Base-by-base conservation (phyloP, 2,888 invertebrate species). In the Timema podura region DNA sequence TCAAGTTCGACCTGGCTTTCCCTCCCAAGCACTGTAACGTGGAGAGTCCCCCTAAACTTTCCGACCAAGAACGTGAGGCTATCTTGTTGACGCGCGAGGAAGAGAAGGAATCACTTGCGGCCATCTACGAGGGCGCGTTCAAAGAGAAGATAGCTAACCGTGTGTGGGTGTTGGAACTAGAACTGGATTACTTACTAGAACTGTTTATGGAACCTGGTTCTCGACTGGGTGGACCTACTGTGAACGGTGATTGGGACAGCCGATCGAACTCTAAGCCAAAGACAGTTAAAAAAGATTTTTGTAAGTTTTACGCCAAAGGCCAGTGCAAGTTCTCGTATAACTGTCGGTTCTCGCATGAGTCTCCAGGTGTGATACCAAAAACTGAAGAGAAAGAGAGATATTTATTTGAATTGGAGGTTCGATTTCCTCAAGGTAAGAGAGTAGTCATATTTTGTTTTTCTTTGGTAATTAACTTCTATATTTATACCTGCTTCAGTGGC, bases 111-210 rank as follows among this genome's bases (percentile, higher is more conserved):
- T 91, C 90, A 0, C 80, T 93, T 48, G 87, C 90, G 80, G 91
- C 92, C 15, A 93, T 93, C 74, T 93, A 92, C 76, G 92, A 91
- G 71, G 82, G 84, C 48, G 83, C 84, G 48, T 92, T 91, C 78
- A 84, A 83, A 76, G 88, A 89, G 72, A 90, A 89, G 78, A 89
- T 91, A 69, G 83, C 84, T 68, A 87, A 91, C 80, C 77, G 79
- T 49, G 85, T 92, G 16, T 93, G 93, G 93, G 86, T 83, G 73
- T 81, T 93, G 0, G 87, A 85, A 76, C 81, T 92, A 70, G 85
- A 88, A n/a, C 70, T 77, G n/a, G 76, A 75, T n/a, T 77, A 76
- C 65, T 30, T 71, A 44, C 30, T 70, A 30, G 67, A 70, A 10
- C n/a, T 70, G 13, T 70, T 16, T 51, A 15, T 45, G 15, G 51